phyloP scores from a whole-genome alignment of 2,113 vertebrate genomes.

The Lepisosteus osseus region DNA sequence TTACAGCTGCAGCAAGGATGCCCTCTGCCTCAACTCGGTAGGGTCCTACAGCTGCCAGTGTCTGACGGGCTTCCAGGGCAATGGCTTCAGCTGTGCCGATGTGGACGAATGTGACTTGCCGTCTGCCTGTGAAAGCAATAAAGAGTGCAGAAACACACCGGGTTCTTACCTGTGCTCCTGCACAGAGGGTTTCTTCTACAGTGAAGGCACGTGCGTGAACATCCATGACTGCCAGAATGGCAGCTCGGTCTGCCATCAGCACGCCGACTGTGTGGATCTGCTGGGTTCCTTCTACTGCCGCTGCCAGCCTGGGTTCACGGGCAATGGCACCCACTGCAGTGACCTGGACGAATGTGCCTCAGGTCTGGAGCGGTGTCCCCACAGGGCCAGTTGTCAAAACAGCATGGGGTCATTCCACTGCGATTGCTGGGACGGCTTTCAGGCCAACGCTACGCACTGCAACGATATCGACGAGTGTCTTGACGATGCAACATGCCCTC shows the following conservation, averaged over 20 bases:
- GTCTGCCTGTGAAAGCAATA: conserved; percentile 53
- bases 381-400: conserved; percentile 62
- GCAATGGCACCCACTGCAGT: conserved; percentile 59
- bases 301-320: conserved; percentile 59
- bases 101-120: conserved; percentile 62
- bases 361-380: conserved; percentile 41
- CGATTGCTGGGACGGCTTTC: conserved; percentile 65
- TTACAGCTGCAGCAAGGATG: conserved; percentile 60
- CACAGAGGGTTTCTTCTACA: conserved; percentile 43
- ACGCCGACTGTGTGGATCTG: conserved; percentile 51
- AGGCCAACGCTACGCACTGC: conserved; percentile 55
- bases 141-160: conserved; percentile 61
- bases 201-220: conserved; percentile 55
- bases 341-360: conserved; percentile 67
- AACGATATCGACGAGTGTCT: conserved; percentile 66
- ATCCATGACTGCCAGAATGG: conserved; percentile 52
- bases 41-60: conserved; percentile 68
- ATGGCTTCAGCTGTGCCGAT: conserved; percentile 63
- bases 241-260: conserved; percentile 43
- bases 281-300: conserved; percentile 63
- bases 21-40: conserved; percentile 58
- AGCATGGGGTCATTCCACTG: conserved; percentile 64
- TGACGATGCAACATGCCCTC: conserved; percentile 53
- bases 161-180: conserved; percentile 68
- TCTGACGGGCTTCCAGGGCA: conserved; percentile 58